Conservation (phyloP, 1,140 invertebrate genomes). For the Aphelinus atriplicis region DNA sequence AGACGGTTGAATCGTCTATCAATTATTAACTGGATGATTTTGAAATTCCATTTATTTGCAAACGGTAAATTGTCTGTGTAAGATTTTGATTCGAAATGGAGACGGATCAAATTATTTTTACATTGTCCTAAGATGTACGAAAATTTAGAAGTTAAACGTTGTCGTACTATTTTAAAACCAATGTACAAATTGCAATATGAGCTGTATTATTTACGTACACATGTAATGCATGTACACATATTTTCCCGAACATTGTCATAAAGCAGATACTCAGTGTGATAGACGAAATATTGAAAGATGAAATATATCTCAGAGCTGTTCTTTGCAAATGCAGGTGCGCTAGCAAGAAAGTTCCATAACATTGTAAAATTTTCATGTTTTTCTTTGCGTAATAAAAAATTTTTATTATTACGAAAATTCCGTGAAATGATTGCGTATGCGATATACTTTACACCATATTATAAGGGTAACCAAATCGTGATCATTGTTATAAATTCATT, state of each 20-base stretch:
- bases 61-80: constrained; percentile 3
- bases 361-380: constrained; percentile 35
- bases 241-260: constrained; percentile 29
- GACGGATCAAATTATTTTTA: constrained; percentile 31
- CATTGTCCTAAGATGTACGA: constrained; percentile 21
- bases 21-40: constrained; percentile 8
- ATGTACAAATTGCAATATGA: constrained; percentile 35
- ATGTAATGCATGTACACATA: constrained; percentile 33
- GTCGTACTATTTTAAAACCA: neutral
- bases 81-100: constrained; percentile 7
- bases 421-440: constrained; percentile 19
- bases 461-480: neutral
- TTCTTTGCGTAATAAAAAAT: constrained; percentile 31
- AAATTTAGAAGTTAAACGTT: constrained; percentile 9
- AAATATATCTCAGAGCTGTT: constrained; percentile 31
- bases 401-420: constrained; percentile 26
- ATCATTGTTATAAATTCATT: constrained; percentile 16
- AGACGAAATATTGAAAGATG: constrained; percentile 22
- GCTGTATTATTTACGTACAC: constrained; percentile 31
- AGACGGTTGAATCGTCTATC: constrained; percentile 23
- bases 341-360: constrained; percentile 28
- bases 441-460: constrained; percentile 8
- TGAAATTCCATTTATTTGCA: neutral
- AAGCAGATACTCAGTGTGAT: constrained; percentile 23
- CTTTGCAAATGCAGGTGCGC: constrained; percentile 3